A percentile compares a stretch with the other conserved stretches of the same genome.
Conservation (phyloP, 2,797 vertebrate genomes). For the Leucoraja ocellata region DNA sequence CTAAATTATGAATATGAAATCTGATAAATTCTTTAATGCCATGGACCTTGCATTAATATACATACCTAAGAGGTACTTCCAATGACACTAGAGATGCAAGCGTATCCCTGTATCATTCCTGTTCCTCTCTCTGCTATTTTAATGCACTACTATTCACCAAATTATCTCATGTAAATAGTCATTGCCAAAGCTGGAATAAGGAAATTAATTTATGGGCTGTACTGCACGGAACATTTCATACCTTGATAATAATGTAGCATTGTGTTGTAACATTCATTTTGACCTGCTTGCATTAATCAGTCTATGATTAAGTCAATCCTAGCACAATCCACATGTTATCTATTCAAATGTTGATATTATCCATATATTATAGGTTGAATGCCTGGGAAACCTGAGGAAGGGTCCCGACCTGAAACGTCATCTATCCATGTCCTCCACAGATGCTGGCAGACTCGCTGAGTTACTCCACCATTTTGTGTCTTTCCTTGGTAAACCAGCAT, state of each 20-base stretch:
- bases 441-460: too few species aligned
- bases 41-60: not conserved
- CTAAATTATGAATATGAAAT: not conserved
- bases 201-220: not conserved
- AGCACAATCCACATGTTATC: not conserved
- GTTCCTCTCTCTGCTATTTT: not conserved
- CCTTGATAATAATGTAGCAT: not conserved
- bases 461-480: too few species aligned
- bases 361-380: not conserved
- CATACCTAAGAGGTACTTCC: not conserved
- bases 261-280: not conserved
- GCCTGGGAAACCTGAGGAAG: not conserved
- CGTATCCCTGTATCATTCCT: not conserved
- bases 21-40: not conserved
- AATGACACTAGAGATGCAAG: not conserved
- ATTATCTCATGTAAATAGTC: not conserved
- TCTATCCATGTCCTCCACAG: too few species aligned
- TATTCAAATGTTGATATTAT: not conserved
- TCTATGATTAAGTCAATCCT: not conserved
- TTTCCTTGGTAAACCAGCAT: too few species aligned
- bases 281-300: too few species aligned
- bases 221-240: not conserved
- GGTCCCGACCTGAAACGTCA: too few species aligned
- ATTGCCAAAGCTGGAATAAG: not conserved
- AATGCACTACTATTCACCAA: not conserved